Evolutionary conservation across 1,140 invertebrate species (phyloP).

Genomic region (Zelostemma sp.): DNA sequence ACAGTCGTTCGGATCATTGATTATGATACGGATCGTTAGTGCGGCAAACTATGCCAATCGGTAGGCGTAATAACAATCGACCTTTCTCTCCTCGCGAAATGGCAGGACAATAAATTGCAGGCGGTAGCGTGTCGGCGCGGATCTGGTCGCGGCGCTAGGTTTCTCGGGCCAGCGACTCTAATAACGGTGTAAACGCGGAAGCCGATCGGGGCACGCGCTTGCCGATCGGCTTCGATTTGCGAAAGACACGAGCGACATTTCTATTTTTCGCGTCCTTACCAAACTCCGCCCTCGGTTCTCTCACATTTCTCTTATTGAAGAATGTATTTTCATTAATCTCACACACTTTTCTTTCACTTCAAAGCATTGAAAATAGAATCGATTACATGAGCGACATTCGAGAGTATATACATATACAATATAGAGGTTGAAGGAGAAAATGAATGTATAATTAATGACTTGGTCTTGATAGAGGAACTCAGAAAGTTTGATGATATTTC

Average conservation of each 20-base stretch:
- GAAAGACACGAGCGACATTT: constrained; percentile 51
- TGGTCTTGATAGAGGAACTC: not conserved
- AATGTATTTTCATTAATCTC: too few species aligned
- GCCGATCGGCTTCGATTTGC: constrained; percentile 33
- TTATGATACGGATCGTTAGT: constrained; percentile 17
- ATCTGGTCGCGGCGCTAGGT: constrained; percentile 13
- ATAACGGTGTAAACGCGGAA: constrained; percentile 63
- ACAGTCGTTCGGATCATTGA: constrained; percentile 8
- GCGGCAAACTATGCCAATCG: constrained; percentile 2
- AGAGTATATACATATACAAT: too few species aligned
- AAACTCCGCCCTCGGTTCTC: not conserved
- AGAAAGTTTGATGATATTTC: constrained; percentile 17
- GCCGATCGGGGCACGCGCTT: constrained; percentile 61
- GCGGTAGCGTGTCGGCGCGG: constrained; percentile 5
- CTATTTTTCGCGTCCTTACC: constrained; percentile 20
- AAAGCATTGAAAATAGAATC: not conserved
- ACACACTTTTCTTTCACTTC: constrained; percentile 1
- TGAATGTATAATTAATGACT: not conserved
- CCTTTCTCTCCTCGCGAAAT: constrained; percentile 13
- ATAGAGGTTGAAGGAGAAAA: not conserved
- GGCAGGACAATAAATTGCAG: constrained; percentile 7
- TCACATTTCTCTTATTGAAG: not conserved
- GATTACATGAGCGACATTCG: too few species aligned
- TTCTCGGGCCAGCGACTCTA: constrained; percentile 43
- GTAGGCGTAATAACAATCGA: constrained; percentile 10